A percentile compares a stretch with the other conserved stretches of the same genome.
These are phyloP conservation scores for Campoplex nolae DNA, from an alignment of 2,888 invertebrate genomes.

Conservation along the genomic window DNA sequence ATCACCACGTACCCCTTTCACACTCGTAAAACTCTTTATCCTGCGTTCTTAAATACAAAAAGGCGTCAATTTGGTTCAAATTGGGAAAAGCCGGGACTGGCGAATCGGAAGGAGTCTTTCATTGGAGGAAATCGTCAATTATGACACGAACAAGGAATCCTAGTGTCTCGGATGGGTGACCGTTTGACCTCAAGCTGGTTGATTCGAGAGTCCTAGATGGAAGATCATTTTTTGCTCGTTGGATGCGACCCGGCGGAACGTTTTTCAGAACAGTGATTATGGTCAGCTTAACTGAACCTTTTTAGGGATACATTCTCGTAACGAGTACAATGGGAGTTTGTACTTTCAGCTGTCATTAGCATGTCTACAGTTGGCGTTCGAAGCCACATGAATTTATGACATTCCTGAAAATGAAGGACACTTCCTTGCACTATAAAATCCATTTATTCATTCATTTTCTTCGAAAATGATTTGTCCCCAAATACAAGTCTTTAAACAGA, in stretches of 20 bases:
- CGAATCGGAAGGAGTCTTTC: neutral
- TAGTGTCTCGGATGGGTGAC: neutral
- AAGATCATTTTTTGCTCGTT: neutral
- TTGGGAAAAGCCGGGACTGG: neutral
- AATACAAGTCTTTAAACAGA: neutral
- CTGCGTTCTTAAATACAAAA: conserved; percentile 2
- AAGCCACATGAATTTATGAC: neutral
- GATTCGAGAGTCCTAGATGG: neutral
- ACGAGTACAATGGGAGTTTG: too few relatives aligned
- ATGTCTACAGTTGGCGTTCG: neutral
- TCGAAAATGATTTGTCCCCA: neutral
- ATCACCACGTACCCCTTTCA: conserved; percentile 14
- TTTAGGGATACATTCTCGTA: neutral
- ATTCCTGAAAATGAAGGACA: neutral
- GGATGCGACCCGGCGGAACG: too few relatives aligned
- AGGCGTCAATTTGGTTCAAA: neutral
- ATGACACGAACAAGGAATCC: neutral
- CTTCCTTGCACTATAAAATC: neutral
- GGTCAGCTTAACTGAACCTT: neutral
- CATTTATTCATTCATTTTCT: neutral
- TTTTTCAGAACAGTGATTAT: neutral
- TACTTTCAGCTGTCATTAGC: too few relatives aligned
- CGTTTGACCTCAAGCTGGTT: neutral
- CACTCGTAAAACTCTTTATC: neutral
- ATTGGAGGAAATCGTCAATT: neutral